Base-by-base conservation (phyloP, 2,113 vertebrate species). In the Chelonoidis abingdonii region DNA sequence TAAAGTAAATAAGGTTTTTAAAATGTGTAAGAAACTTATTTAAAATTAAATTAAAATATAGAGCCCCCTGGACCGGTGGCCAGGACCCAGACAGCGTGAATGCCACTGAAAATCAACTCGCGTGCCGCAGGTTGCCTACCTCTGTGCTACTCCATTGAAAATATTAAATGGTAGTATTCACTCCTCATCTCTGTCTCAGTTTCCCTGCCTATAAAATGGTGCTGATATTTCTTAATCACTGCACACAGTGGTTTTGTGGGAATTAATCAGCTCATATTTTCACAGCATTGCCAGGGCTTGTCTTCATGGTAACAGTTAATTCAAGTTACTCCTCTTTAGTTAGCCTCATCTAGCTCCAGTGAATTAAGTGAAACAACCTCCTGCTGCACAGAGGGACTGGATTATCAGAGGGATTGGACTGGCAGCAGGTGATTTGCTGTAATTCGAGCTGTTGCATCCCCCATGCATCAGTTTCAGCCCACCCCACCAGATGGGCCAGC, bases 221-320 rank as follows among this genome's bases (percentile, higher is more conserved):
- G 52, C 93, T 96, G 94, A 94, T 84, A 53, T 91, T 95, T 92
- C 62, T 65, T 95, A 84, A 95, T 92, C 87, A 94, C 93, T 92
- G 65, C 72, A 95, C 72, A 95, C 78, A 94, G 3, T 17, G 82
- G 56, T 10, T n/a, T 90, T 65, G 2, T 97, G 72, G 57, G 88
- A 86, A 89, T 96, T 96, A 96, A 79, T 97, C 95, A 96, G 29
- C 41, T 19, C 0, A 0, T 14, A 59, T 65, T 78, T 80, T 81
- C 69, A 59, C 76, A 52, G 78, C 10, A 2, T 57, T 44, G 83
- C 72, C 47, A 35, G 93, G 88, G 95, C 85, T 94, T 95, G 85
- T 62, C 92, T 78, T 90, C 3, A 2, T n/a, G 22, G 84, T 52
- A 38, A 0, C 0, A 59, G 52, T 92, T 65, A 65, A 65, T 65